These are phyloP conservation scores for Pterostichus niger DNA, from an alignment of 2,888 invertebrate genomes.

Conservation along the genomic window DNA sequence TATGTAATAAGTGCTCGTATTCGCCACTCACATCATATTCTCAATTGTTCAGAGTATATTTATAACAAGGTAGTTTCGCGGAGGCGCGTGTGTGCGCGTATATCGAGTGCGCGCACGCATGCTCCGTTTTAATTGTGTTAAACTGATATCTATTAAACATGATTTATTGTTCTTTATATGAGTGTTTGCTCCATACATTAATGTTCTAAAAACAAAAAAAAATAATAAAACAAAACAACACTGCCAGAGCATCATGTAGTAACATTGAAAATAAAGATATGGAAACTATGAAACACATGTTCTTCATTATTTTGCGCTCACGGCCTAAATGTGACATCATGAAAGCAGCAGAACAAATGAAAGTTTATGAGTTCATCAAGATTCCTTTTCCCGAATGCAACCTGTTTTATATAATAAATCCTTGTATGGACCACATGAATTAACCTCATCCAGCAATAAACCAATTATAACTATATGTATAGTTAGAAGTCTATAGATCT, in stretches of 20 bases:
- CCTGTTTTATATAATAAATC: neutral
- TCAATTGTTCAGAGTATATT: conserved; percentile 66
- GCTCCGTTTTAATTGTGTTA: conserved; percentile 63
- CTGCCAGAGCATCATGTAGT: conserved; percentile 65
- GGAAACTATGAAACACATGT: conserved; percentile 61
- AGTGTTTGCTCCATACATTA: conserved; percentile 67
- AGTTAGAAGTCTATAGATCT: no score
- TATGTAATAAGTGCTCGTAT: conserved; percentile 64
- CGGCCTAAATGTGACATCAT: neutral
- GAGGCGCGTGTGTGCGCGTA: conserved; percentile 45
- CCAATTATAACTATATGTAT: no score
- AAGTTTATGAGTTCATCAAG: neutral
- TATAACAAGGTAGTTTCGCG: conserved; percentile 63
- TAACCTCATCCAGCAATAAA: no score
- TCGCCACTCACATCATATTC: conserved; percentile 63
- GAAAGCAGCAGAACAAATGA: neutral
- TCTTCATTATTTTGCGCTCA: conserved; percentile 45
- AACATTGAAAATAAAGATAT: conserved; percentile 67
- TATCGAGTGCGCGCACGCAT: conserved; percentile 29
- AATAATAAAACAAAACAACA: conserved; percentile 63
- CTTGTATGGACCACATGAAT: neutral
- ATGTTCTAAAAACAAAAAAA: conserved; percentile 65
- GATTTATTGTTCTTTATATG: conserved; percentile 67
- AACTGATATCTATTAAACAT: conserved; percentile 66
- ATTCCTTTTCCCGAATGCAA: neutral